Base-by-base conservation (phyloP, 2,888 invertebrate species). In the Oscheius sp. region DNA sequence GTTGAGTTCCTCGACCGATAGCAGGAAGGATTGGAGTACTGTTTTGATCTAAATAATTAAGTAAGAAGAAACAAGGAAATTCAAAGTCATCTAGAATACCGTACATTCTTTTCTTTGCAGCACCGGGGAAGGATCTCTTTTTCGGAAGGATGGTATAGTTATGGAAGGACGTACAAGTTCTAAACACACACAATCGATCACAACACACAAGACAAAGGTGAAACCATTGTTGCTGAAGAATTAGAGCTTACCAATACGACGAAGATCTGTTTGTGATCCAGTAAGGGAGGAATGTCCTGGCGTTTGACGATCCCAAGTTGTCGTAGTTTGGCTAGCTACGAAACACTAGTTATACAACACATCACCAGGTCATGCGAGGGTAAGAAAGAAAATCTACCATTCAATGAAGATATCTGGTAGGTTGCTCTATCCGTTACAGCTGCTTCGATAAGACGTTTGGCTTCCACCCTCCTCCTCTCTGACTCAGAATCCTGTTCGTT, bases 31-130 rank as follows among this genome's bases (percentile, higher is more conserved):
- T 72, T 14, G 78, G 78, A 8, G 70, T 71, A 41, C 74, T 73
- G 20, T 66, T 65, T n/a, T 76, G 74, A 54, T 77, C 79, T 77
- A 70, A 57, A 77, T 74, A 49, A 45, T 6, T 3, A 2, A 41
- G 4, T 41, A 41, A 12, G 20, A 56, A 59, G 30, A 41, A n/a
- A 68, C 14, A 30, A 30, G 33, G 38, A 51, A 26, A 54, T 30
- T 41, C 45, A 62, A 28, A 28, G 33, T 41, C 63, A 57, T 30
- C 17, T 30, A 30, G n/a, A 28, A 47, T 30, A 70, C 22, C 71
- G 64, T 77, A 83, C 83, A 83, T 70, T 68, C 76, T 72, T 80
- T 82, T 20, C 83, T 64, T 59, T 80, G 79, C 32, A 80, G 70
- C 8, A 74, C 76, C 2, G 83, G 83, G 6, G 80, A 81, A 30